phyloP scores from a whole-genome alignment of 2,113 vertebrate genomes.

The Cercopithecus mona region DNA sequence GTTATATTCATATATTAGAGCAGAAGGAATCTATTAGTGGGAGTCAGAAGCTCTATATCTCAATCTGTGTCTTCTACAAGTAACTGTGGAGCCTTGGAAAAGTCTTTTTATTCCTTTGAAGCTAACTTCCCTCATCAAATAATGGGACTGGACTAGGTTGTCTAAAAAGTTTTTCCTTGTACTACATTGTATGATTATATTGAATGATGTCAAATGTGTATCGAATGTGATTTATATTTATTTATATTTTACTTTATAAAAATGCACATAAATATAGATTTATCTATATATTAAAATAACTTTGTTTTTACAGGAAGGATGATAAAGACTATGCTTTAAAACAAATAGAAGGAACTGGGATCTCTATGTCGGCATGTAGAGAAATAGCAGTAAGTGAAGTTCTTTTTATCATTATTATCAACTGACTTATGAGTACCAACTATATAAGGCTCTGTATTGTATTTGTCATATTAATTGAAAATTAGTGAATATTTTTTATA shows the following conservation, averaged over 20 bases:
- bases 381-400: conserved; percentile 98
- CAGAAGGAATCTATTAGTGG: not conserved
- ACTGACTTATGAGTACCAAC: not conserved
- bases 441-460: not conserved
- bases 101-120: not conserved
- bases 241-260: conserved; percentile 35
- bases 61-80: not conserved
- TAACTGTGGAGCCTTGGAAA: not conserved
- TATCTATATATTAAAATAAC: conserved; percentile 55
- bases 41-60: not conserved
- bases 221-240: not conserved
- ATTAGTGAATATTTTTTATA: conserved; percentile 6
- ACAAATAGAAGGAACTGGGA: conserved; percentile 99
- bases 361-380: conserved; percentile 99
- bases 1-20: not conserved
- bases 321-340: conserved; percentile 99
- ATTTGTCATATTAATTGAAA: conserved; percentile 34
- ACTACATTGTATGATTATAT: not conserved
- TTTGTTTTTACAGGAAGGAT: conserved; percentile 95
- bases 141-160: not conserved
- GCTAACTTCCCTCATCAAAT: not conserved
- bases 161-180: not conserved
- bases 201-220: not conserved
- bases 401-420: conserved; percentile 60
- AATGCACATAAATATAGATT: conserved; percentile 52